These are phyloP conservation scores for Noctua pronuba DNA, from an alignment of 2,888 invertebrate species.

Conservation along the genomic window DNA sequence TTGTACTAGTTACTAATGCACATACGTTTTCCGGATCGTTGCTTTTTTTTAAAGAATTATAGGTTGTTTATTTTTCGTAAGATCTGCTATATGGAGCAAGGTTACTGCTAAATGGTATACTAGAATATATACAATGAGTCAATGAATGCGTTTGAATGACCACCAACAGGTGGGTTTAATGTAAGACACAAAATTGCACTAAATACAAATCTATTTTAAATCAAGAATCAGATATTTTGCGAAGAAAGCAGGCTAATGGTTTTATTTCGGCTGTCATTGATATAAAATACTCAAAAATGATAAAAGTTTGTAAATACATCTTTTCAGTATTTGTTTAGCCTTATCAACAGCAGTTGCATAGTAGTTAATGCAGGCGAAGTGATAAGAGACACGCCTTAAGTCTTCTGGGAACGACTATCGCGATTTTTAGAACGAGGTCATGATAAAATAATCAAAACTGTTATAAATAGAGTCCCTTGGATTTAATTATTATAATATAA, in stretches of 20 bases:
- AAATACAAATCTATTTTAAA: slow-evolving; percentile 18
- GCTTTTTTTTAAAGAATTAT: neutral
- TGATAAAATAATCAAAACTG: slow-evolving; percentile 25
- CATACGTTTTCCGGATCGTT: slow-evolving; percentile 10
- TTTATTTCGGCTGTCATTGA: neutral
- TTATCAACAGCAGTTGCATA: slow-evolving; percentile 49
- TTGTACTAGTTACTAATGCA: slow-evolving; percentile 10
- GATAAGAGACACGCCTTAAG: slow-evolving; percentile 37
- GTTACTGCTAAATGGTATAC: slow-evolving; percentile 9
- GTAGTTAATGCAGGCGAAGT: slow-evolving; percentile 21
- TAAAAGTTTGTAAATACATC: neutral
- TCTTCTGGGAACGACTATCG: slow-evolving; percentile 47
- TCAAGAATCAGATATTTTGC: neutral
- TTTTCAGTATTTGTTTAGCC: slow-evolving; percentile 28
- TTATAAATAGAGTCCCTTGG: neutral
- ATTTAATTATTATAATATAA: slow-evolving; percentile 1
- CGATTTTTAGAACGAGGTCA: slow-evolving; percentile 45
- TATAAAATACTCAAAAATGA: slow-evolving; percentile 6
- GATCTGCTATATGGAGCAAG: slow-evolving; percentile 25
- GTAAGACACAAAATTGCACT: slow-evolving; percentile 10
- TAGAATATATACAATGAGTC: slow-evolving; percentile 14
- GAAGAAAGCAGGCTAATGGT: neutral
- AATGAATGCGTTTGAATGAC: slow-evolving; percentile 20
- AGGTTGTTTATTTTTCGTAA: slow-evolving; percentile 9
- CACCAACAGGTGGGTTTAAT: slow-evolving; percentile 1